These are phyloP conservation scores for Entelurus aequoreus DNA, from an alignment of 2,113 vertebrate genomes.

Conservation along the genomic window DNA sequence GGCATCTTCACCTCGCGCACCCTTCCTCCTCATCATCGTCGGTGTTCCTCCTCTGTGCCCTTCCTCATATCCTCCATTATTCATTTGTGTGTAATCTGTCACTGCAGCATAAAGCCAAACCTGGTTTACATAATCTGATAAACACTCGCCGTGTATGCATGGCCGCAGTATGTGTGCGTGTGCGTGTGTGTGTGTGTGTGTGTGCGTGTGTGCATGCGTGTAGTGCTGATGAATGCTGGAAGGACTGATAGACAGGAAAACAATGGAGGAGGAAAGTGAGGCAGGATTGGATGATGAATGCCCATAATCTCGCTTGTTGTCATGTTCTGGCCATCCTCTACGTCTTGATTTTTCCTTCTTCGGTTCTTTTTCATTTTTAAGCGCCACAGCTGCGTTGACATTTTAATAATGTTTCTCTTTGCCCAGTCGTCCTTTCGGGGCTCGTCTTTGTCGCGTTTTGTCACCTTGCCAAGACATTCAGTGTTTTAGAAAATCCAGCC, in stretches of 20 bases:
- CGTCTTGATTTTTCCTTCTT: neutral
- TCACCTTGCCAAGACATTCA: neutral
- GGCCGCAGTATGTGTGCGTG: constrained; percentile 5
- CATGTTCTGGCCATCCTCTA: constrained; percentile 19
- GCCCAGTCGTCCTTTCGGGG: neutral
- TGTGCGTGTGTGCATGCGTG: constrained; percentile 25
- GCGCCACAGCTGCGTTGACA: neutral
- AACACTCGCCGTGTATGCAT: constrained; percentile 14
- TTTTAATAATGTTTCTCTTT: neutral
- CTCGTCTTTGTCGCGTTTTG: neutral
- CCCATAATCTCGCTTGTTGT: constrained; percentile 47
- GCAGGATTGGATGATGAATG: constrained; percentile 18
- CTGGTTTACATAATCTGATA: constrained; percentile 55
- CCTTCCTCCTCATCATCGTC: constrained; percentile 3
- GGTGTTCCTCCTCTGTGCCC: constrained; percentile 4
- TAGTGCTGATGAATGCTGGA: constrained; percentile 17
- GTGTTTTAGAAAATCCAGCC: neutral
- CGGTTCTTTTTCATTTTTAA: neutral
- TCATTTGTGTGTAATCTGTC: constrained; percentile 41
- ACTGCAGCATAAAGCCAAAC: constrained; percentile 42
- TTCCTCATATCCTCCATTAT: constrained; percentile 3
- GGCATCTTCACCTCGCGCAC: constrained; percentile 6
- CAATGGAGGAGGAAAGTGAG: constrained; percentile 22
- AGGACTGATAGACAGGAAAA: constrained; percentile 1
- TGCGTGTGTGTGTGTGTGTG: neutral